These are phyloP conservation scores for Eudyptes chrysolophus DNA, from an alignment of 2,113 vertebrate species.

Conservation along the genomic window DNA sequence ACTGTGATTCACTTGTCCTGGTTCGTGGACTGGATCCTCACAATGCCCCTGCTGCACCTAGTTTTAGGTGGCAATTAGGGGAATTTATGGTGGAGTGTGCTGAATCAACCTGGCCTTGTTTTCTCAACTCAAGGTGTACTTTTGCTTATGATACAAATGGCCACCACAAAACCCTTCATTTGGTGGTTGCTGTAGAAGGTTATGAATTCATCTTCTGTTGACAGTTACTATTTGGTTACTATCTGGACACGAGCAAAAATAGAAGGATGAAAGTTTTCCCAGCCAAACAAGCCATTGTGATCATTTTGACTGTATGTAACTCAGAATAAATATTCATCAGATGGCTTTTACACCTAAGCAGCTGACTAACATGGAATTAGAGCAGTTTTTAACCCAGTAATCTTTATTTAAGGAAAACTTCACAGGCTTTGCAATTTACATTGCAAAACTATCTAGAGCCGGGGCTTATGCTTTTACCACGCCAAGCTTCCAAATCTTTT, in stretches of 20 bases:
- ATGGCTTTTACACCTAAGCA: background rate
- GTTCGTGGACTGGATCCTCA: background rate
- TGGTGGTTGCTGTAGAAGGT: background rate
- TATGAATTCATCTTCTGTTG: background rate
- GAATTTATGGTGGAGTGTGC: background rate
- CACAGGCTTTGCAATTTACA: background rate
- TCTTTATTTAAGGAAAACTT: background rate
- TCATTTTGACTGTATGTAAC: background rate
- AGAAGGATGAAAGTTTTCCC: background rate
- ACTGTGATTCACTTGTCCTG: background rate
- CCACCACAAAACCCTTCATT: background rate
- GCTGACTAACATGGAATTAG: background rate
- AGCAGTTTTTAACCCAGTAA: background rate
- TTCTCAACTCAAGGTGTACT: background rate
- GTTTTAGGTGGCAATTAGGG: background rate
- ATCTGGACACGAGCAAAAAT: background rate
- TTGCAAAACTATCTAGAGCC: background rate
- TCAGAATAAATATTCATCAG: background rate
- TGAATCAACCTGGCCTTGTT: background rate
- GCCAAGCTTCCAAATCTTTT: background rate
- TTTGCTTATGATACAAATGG: background rate
- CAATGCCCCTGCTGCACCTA: accelerated
- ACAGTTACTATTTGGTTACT: background rate
- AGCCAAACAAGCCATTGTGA: background rate
- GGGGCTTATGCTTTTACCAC: background rate